Conservation (phyloP, 1,140 invertebrate species). For the Drosophila lini region DNA sequence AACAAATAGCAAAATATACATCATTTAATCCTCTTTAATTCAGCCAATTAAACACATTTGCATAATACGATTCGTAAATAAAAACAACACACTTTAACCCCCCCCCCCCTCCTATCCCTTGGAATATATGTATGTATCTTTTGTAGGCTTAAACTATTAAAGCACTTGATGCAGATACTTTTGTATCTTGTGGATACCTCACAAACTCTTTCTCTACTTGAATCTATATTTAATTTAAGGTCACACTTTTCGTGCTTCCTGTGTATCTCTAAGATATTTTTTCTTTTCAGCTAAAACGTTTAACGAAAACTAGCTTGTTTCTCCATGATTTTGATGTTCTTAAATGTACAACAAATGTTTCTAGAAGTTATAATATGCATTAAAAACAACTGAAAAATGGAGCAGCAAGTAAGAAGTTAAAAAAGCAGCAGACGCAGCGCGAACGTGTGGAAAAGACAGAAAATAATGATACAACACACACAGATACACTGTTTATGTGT, state of each 20-base stretch:
- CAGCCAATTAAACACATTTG: constrained; percentile 18
- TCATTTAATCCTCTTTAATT: constrained; percentile 9
- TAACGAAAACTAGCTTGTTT: not conserved
- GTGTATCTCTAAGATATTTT: not conserved
- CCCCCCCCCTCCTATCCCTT: not conserved
- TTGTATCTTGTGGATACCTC: not conserved
- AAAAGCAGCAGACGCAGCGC: constrained; percentile 32
- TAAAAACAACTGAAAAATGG: constrained; percentile 25
- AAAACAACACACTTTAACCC: not conserved
- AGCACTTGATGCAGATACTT: not conserved
- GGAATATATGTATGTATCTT: not conserved
- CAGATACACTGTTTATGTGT: constrained; percentile 38
- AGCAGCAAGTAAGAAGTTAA: constrained; percentile 21
- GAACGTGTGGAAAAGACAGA: constrained; percentile 36
- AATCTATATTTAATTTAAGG: not conserved
- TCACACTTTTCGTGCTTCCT: not conserved
- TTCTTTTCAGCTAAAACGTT: not conserved
- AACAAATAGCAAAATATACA: not conserved
- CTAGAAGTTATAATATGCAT: constrained; percentile 6
- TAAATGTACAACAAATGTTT: constrained; percentile 26
- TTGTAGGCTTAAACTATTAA: not conserved
- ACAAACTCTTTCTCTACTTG: not conserved
- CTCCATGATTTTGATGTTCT: not conserved
- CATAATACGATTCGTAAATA: constrained; percentile 12
- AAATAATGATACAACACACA: constrained; percentile 43